phyloP scores from a whole-genome alignment of 64 coral and sea anemone species.

The Astreopora myriophthalma region DNA sequence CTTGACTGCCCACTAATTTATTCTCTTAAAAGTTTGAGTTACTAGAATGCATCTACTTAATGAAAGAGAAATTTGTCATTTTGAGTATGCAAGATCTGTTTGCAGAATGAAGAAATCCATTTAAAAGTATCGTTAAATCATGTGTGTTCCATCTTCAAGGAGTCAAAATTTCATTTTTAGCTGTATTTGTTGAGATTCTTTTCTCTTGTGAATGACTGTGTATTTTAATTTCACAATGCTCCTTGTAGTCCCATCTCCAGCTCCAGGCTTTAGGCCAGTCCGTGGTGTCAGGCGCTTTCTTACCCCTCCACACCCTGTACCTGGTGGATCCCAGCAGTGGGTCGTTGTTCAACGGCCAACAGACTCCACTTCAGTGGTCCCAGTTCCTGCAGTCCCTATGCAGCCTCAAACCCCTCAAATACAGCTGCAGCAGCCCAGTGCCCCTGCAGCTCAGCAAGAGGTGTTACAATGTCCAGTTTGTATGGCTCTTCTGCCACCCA shows the following conservation, averaged over 20 bases:
- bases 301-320: background rate
- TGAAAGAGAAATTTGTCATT: no score
- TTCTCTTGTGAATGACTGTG: background rate
- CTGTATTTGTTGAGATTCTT: background rate
- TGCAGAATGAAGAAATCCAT: no score
- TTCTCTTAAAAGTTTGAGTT: no score
- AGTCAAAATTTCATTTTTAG: background rate
- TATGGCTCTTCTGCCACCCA: slow-evolving; percentile 35
- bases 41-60: no score
- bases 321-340: background rate
- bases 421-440: background rate
- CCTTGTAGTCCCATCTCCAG: background rate
- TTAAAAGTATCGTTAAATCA: no score
- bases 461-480: slow-evolving; percentile 7
- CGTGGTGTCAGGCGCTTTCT: background rate
- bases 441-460: background rate
- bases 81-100: no score
- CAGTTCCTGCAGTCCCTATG: background rate
- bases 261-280: background rate
- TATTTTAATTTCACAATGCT: background rate
- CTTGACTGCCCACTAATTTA: no score
- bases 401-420: background rate
- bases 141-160: no score
- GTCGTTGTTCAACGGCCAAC: background rate
- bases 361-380: background rate